A percentile compares a stretch with the other conserved stretches of the same genome.
Conservation (phyloP, 2,797 vertebrate genomes). For the Galagoides demidoff region DNA sequence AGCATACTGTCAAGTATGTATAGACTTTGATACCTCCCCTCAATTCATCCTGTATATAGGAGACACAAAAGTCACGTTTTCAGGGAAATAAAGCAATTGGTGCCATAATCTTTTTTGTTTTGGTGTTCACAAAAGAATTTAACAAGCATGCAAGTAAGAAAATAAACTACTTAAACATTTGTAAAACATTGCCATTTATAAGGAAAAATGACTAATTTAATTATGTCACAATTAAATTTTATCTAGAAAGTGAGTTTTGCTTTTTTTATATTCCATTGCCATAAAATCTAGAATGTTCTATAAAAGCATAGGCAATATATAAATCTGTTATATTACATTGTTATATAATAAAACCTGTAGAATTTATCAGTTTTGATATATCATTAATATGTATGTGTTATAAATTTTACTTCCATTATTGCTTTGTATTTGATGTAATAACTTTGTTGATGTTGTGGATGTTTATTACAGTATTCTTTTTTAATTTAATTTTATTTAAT, state of each 20-base stretch:
- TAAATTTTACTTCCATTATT: neutral
- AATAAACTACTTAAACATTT: neutral
- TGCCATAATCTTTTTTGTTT: neutral
- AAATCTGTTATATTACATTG: neutral
- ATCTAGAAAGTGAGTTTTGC: constrained; percentile 1
- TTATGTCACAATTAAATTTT: neutral
- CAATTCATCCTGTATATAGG: neutral
- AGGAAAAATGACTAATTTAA: constrained; percentile 27
- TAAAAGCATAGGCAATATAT: constrained; percentile 14
- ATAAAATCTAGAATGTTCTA: neutral
- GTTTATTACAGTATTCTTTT: neutral
- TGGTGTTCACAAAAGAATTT: neutral
- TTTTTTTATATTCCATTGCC: neutral
- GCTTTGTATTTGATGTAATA: neutral
- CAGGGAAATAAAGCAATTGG: neutral
- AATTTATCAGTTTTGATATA: neutral
- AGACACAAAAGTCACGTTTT: constrained; percentile 1
- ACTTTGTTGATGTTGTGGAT: neutral
- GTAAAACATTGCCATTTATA: neutral
- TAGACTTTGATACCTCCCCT: neutral
- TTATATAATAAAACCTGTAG: constrained; percentile 13
- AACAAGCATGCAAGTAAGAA: neutral
- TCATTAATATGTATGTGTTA: neutral
- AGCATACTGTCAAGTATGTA: neutral
- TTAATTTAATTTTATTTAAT: too few species aligned